Percentiles rank a stretch among this genome's conserved stretches.
Evolutionary conservation across 1,140 invertebrate genomes (phyloP).

Genomic region (Neodiprion fabricii): DNA sequence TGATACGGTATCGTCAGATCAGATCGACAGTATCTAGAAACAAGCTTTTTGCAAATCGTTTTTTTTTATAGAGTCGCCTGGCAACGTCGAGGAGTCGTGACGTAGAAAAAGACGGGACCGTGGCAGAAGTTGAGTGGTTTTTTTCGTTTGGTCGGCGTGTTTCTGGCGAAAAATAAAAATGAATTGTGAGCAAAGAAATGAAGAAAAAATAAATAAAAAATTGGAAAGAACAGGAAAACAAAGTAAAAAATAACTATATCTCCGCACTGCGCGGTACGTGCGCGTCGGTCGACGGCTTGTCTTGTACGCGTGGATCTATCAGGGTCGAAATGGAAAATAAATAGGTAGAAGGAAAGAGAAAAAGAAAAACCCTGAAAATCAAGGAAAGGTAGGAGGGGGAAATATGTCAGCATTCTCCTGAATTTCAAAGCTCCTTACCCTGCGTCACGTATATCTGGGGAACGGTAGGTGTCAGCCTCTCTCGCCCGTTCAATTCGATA

Average conservation of each 20-base stretch:
- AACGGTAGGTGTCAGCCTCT: too few species aligned
- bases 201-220: background rate
- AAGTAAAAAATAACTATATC: background rate
- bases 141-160: background rate
- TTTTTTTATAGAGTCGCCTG: too few species aligned
- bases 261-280: background rate
- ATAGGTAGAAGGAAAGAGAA: background rate
- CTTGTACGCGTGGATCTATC: background rate
- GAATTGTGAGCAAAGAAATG: background rate
- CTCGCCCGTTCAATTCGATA: too few species aligned
- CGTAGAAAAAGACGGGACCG: too few species aligned
- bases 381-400: background rate
- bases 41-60: too few species aligned
- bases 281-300: background rate
- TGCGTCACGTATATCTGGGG: too few species aligned
- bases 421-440: too few species aligned
- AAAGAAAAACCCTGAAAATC: background rate
- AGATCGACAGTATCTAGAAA: too few species aligned
- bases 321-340: background rate
- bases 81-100: too few species aligned
- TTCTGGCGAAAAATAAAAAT: background rate
- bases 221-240: too few species aligned
- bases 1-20: too few species aligned
- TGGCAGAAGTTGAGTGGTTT: background rate
- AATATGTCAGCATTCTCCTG: background rate